These are phyloP conservation scores for Daboia siamensis DNA, from an alignment of 2,113 vertebrate species.

Conservation along the genomic window DNA sequence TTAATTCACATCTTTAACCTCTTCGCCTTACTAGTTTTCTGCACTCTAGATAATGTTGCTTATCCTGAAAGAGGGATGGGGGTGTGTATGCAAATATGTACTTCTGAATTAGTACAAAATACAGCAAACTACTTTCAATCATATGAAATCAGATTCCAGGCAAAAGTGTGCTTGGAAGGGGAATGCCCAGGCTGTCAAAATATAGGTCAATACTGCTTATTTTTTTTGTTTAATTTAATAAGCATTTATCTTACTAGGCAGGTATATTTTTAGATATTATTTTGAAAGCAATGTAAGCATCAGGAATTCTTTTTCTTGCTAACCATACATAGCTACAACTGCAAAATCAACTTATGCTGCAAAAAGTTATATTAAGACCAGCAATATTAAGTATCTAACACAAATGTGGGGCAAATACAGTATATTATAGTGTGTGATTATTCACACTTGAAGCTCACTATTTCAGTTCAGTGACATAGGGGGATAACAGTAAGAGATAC, in stretches of 20 bases:
- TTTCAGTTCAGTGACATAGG: not conserved
- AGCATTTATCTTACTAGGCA: not conserved
- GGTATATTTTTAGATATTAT: not conserved
- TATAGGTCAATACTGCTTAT: not conserved
- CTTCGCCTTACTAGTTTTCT: not conserved
- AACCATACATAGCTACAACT: not conserved
- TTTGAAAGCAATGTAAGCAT: not conserved
- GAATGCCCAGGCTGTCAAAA: not conserved
- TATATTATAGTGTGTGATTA: not conserved
- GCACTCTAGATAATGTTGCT: not conserved
- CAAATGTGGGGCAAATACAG: not conserved
- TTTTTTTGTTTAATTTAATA: not conserved
- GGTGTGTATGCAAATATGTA: not conserved
- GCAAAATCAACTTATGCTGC: not conserved
- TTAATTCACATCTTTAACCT: not conserved
- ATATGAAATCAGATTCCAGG: not conserved
- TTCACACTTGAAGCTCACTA: not conserved
- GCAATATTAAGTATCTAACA: not conserved
- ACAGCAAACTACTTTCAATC: not conserved
- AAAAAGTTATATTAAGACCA: not conserved
- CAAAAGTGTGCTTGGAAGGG: not conserved
- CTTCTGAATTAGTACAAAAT: not conserved
- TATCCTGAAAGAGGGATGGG: not conserved
- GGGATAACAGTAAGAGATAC: not conserved
- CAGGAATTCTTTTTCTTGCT: not conserved